A percentile compares a stretch with the other conserved stretches of the same genome.
Conservation (phyloP, 1,140 invertebrate species). For the Microplitis demolitor region DNA sequence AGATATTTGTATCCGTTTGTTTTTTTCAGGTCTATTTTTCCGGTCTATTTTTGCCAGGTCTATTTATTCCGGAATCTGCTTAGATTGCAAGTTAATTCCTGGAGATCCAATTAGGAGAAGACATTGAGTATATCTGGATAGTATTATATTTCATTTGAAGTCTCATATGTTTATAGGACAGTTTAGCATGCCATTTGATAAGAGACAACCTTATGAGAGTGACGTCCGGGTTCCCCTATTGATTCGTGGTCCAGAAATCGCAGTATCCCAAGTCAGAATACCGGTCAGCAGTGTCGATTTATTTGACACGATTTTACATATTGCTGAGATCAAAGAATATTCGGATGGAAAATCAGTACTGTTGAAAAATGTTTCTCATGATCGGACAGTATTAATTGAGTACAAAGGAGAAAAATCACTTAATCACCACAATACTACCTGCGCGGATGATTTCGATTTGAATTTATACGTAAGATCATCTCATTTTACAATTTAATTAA, state of each 20-base stretch:
- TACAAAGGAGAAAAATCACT: constrained; percentile 76
- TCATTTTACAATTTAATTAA: constrained; percentile 20
- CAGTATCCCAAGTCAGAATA: constrained; percentile 55
- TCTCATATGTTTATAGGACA: constrained; percentile 66
- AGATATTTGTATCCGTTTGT: too few species aligned
- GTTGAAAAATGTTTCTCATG: constrained; percentile 31
- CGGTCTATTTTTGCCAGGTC: too few species aligned
- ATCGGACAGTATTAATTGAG: constrained; percentile 73
- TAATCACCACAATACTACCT: constrained; percentile 59
- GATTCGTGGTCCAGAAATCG: constrained; percentile 75
- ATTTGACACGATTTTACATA: constrained; percentile 77
- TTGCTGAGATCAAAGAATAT: constrained; percentile 64
- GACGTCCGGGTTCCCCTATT: constrained; percentile 84
- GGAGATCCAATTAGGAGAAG: too few species aligned
- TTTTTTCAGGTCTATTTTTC: too few species aligned
- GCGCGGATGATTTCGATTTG: constrained; percentile 62
- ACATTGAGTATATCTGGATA: too few species aligned
- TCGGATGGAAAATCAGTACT: constrained; percentile 57
- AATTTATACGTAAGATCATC: constrained; percentile 61
- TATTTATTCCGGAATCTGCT: too few species aligned
- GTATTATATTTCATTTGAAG: neutral
- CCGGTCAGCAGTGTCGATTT: constrained; percentile 80
- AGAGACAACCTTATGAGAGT: constrained; percentile 86
- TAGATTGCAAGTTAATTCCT: too few species aligned
- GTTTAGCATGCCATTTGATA: constrained; percentile 84